Percentiles rank a stretch among this genome's conserved stretches.
Conservation (phyloP, 2,888 invertebrate genomes). For the Dryobotodes eremita region DNA sequence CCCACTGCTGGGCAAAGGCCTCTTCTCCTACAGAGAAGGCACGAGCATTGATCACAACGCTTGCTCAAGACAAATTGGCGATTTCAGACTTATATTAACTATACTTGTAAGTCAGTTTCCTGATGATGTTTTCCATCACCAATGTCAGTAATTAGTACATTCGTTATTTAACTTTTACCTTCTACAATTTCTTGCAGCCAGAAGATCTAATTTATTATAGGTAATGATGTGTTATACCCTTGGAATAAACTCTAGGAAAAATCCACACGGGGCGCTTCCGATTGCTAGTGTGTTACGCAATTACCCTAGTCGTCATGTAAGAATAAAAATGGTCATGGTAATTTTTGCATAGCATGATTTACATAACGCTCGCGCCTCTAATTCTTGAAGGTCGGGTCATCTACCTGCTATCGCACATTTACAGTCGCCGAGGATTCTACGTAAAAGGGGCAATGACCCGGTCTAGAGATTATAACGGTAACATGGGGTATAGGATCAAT, state of each 20-base stretch:
- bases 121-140: background rate
- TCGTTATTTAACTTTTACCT: background rate
- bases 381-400: constrained; percentile 50
- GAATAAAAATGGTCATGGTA: constrained; percentile 14
- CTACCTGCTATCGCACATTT: constrained; percentile 44
- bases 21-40: background rate
- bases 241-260: background rate
- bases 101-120: background rate
- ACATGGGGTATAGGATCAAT: constrained; percentile 34
- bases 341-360: constrained; percentile 24
- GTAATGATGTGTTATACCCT: background rate
- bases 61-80: background rate
- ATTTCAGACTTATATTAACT: background rate
- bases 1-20: background rate
- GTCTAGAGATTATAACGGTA: constrained; percentile 20
- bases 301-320: background rate
- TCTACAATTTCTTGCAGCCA: background rate
- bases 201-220: background rate
- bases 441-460: constrained; percentile 43
- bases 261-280: background rate
- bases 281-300: constrained; percentile 27
- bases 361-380: constrained; percentile 21
- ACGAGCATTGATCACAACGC: background rate
- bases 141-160: background rate
- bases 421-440: constrained; percentile 23